Evolutionary conservation across 2,113 vertebrate genomes (phyloP).

Genomic region (Syngnathus floridae): DNA sequence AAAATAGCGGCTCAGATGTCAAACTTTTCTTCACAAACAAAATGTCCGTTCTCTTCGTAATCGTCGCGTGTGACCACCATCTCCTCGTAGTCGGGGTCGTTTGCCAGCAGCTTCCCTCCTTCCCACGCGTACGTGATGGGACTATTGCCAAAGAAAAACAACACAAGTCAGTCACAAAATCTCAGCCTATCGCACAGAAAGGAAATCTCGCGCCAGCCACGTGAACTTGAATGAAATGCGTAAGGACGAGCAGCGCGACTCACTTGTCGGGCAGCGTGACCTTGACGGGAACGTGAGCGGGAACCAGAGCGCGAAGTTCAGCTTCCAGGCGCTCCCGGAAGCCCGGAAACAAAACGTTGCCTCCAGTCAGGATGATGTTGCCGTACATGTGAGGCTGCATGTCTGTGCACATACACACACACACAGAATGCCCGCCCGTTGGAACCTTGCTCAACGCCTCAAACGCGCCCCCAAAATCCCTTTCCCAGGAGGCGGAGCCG

Average conservation of each 20-base stretch:
- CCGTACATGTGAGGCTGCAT: slow-evolving; percentile 98
- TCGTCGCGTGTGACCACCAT: slow-evolving; percentile 95
- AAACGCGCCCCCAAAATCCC: too few relatives aligned
- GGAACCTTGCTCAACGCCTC: too few relatives aligned
- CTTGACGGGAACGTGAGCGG: slow-evolving; percentile 85
- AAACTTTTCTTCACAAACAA: slow-evolving; percentile 94
- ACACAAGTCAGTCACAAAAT: neutral
- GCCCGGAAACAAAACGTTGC: slow-evolving; percentile 86
- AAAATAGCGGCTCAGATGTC: slow-evolving; percentile 75
- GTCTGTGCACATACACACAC: slow-evolving; percentile 68
- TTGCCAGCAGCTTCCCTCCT: slow-evolving; percentile 90
- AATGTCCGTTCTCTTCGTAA: slow-evolving; percentile 96
- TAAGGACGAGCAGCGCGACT: slow-evolving; percentile 31
- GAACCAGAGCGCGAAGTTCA: slow-evolving; percentile 87
- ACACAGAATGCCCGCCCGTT: neutral
- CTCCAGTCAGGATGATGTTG: slow-evolving; percentile 93
- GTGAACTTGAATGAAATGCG: neutral
- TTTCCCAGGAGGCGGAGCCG: too few relatives aligned
- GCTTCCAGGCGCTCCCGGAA: slow-evolving; percentile 89
- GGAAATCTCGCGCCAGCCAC: too few relatives aligned
- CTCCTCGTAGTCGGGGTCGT: slow-evolving; percentile 92
- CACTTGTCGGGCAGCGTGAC: slow-evolving; percentile 87
- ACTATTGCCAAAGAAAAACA: slow-evolving; percentile 59
- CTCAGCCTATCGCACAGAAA: too few relatives aligned
- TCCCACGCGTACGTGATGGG: slow-evolving; percentile 92